Conservation (phyloP, 2,113 vertebrate species). For the Lucifuga dentata region DNA sequence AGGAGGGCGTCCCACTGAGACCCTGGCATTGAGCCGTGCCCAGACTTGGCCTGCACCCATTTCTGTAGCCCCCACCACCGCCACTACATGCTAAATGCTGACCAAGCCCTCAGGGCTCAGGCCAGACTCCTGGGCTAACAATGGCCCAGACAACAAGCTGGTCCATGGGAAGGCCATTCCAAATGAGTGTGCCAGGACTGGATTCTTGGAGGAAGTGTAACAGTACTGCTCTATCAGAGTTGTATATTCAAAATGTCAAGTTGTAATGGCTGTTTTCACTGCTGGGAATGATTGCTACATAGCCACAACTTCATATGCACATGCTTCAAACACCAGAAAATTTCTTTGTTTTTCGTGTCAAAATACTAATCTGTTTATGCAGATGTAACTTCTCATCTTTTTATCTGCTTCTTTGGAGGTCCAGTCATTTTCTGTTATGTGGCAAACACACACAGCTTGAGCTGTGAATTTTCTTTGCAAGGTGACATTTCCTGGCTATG, state of each 20-base stretch:
- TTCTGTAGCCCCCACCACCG: slow-evolving; percentile 33
- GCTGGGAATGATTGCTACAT: background rate
- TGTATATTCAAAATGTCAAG: background rate
- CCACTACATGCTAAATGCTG: slow-evolving; percentile 69
- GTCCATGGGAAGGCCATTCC: slow-evolving; percentile 58
- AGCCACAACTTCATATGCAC: background rate
- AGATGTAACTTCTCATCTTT: slow-evolving; percentile 75
- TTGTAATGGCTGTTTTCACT: background rate
- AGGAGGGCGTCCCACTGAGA: slow-evolving; percentile 79
- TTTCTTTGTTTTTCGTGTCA: slow-evolving; percentile 45
- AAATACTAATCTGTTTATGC: slow-evolving; percentile 66
- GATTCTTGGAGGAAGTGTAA: slow-evolving; percentile 45
- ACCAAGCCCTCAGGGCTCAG: slow-evolving; percentile 77
- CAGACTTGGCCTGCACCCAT: slow-evolving; percentile 79
- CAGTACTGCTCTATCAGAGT: slow-evolving; percentile 14
- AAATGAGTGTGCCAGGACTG: slow-evolving; percentile 58
- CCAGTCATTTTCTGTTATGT: slow-evolving; percentile 79
- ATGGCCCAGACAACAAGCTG: slow-evolving; percentile 77
- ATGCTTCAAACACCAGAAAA: background rate
- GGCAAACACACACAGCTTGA: slow-evolving; percentile 81
- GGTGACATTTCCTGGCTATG: slow-evolving; percentile 79
- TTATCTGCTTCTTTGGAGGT: slow-evolving; percentile 77
- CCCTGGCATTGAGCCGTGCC: slow-evolving; percentile 77
- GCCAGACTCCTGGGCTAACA: slow-evolving; percentile 75
- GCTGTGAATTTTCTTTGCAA: slow-evolving; percentile 81